Evolutionary conservation across 2,888 invertebrate species (phyloP).

Genomic region (Hemicrepidius hirtus): DNA sequence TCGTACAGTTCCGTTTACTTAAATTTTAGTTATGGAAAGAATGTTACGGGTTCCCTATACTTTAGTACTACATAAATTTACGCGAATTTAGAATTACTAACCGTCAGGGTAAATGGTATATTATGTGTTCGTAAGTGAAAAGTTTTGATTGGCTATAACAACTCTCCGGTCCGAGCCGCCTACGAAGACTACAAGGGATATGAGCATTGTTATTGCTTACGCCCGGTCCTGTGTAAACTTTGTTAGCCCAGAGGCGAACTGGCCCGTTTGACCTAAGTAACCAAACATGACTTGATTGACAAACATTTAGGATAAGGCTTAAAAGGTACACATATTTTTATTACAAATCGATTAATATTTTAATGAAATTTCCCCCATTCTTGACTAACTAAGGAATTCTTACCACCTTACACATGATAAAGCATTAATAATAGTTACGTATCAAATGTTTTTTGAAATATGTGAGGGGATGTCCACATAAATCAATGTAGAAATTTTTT

Average conservation of each 20-base stretch:
- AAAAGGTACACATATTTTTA: neutral
- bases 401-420: too few relatives aligned
- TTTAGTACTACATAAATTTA: neutral
- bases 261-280: slow-evolving; percentile 34
- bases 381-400: too few relatives aligned
- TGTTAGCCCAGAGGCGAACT: slow-evolving; percentile 38
- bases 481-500: slow-evolving; percentile 7
- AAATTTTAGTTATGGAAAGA: slow-evolving; percentile 20
- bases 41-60: neutral
- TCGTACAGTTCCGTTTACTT: slow-evolving; percentile 1
- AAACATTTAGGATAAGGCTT: slow-evolving; percentile 23
- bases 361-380: too few relatives aligned
- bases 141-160: slow-evolving; percentile 43
- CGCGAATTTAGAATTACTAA: slow-evolving; percentile 20
- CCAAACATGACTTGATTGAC: slow-evolving; percentile 17
- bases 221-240: slow-evolving; percentile 49
- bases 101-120: slow-evolving; percentile 19
- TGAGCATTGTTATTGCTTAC: slow-evolving; percentile 45
- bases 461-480: neutral
- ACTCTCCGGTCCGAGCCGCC: slow-evolving; percentile 26
- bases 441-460: neutral
- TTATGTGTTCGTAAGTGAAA: slow-evolving; percentile 37
- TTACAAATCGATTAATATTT: too few relatives aligned
- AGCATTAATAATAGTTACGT: neutral
- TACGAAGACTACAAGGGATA: slow-evolving; percentile 31